These are phyloP conservation scores for Corynorhinus townsendii DNA, from an alignment of 2,113 vertebrate genomes.

Conservation along the genomic window DNA sequence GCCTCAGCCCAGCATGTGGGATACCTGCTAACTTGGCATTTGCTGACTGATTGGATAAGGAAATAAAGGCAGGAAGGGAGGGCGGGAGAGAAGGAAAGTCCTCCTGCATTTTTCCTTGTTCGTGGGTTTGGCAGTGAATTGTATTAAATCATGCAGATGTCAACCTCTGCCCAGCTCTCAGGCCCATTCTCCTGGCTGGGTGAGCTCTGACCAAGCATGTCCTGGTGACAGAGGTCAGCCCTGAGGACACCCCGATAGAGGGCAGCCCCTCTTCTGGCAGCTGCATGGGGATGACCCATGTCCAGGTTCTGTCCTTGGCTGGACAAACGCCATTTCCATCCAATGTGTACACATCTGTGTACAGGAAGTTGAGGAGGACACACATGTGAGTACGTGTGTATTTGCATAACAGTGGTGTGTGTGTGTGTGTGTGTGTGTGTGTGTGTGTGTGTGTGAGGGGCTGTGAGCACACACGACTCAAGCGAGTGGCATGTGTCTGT, in stretches of 20 bases:
- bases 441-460: neutral
- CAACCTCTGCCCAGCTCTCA: neutral
- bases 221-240: neutral
- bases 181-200: too few relatives aligned
- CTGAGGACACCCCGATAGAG: too few relatives aligned
- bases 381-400: too few relatives aligned
- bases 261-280: neutral
- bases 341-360: neutral
- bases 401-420: fast-evolving
- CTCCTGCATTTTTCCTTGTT: slow-evolving; percentile 63
- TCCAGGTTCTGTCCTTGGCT: neutral
- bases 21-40: neutral
- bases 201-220: too few relatives aligned
- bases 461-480: neutral
- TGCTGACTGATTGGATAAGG: neutral
- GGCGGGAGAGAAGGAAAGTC: neutral
- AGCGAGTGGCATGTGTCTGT: slow-evolving; percentile 57
- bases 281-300: too few relatives aligned
- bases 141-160: neutral
- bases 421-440: neutral
- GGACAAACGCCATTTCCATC: neutral
- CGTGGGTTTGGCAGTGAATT: neutral
- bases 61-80: neutral
- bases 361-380: neutral
- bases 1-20: neutral